Percentiles rank a stretch among this genome's conserved stretches.
phyloP scores from a whole-genome alignment of 2,797 vertebrate species.

The Darevskia nairensis region DNA sequence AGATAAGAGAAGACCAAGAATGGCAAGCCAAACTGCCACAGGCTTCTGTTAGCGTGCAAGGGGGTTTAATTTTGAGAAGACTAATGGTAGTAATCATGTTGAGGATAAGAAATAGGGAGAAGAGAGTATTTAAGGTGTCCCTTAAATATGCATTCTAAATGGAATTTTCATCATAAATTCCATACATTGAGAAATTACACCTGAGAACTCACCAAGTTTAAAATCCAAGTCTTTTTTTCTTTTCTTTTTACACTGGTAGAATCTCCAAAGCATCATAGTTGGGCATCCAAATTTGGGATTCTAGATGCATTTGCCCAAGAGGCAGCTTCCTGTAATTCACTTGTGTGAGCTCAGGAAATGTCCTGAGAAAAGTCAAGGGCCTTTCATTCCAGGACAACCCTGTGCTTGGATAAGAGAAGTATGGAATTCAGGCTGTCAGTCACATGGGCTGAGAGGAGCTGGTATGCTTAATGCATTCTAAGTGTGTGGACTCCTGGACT shows the following conservation, averaged over 20 bases:
- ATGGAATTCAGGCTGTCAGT: background rate
- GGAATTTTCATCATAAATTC: background rate
- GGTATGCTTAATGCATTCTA: background rate
- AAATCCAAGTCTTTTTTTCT: too few relatives aligned
- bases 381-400: too few relatives aligned
- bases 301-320: background rate
- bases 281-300: rapidly evolving
- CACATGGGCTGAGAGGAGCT: background rate
- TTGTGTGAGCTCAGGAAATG: background rate
- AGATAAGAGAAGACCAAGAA: background rate
- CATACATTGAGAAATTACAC: background rate
- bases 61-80: background rate
- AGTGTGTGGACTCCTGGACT: background rate
- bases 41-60: background rate
- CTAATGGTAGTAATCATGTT: background rate
- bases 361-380: background rate
- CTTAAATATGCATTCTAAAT: background rate
- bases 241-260: rapidly evolving
- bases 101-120: background rate
- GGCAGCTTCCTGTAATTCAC: background rate
- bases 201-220: background rate
- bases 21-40: background rate
- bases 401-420: background rate
- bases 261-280: rapidly evolving
- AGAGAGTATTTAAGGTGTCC: background rate